Percentiles rank a stretch among this genome's conserved stretches.
These are phyloP conservation scores for Rhopalosiphum padi DNA, from an alignment of 1,140 invertebrate species.

Conservation along the genomic window DNA sequence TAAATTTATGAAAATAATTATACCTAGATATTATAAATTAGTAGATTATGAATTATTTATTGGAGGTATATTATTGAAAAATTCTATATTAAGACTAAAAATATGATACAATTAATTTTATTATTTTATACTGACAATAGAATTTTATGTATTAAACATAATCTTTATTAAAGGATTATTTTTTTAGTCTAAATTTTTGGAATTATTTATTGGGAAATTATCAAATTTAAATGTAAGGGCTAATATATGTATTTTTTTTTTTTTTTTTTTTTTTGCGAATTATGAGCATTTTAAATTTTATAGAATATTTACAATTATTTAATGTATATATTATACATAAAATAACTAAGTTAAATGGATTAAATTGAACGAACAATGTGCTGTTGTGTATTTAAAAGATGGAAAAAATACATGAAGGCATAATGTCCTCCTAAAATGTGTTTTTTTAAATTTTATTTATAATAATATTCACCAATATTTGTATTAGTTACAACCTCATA, in stretches of 20 bases:
- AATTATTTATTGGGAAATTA: neutral
- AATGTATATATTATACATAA: neutral
- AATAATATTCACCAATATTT: neutral
- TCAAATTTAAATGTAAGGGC: neutral
- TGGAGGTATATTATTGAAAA: too few relatives aligned
- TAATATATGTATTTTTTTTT: neutral
- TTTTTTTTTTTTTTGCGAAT: neutral
- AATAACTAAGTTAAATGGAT: neutral
- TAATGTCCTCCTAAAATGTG: too few relatives aligned
- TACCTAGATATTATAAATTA: too few relatives aligned
- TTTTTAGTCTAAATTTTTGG: neutral
- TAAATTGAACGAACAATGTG: neutral
- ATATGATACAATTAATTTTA: too few relatives aligned
- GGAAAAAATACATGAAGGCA: neutral
- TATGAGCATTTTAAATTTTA: neutral
- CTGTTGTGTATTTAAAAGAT: neutral
- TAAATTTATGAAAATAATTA: too few relatives aligned
- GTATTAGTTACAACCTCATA: neutral
- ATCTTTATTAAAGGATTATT: neutral
- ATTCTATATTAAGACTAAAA: too few relatives aligned
- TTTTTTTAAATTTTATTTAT: too few relatives aligned
- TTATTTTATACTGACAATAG: too few relatives aligned
- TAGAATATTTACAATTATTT: neutral
- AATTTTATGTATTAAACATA: too few relatives aligned
- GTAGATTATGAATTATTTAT: too few relatives aligned